A percentile compares a stretch with the other conserved stretches of the same genome.
Conservation (phyloP, 2,113 vertebrate genomes). For the Chaenogobius annularis region DNA sequence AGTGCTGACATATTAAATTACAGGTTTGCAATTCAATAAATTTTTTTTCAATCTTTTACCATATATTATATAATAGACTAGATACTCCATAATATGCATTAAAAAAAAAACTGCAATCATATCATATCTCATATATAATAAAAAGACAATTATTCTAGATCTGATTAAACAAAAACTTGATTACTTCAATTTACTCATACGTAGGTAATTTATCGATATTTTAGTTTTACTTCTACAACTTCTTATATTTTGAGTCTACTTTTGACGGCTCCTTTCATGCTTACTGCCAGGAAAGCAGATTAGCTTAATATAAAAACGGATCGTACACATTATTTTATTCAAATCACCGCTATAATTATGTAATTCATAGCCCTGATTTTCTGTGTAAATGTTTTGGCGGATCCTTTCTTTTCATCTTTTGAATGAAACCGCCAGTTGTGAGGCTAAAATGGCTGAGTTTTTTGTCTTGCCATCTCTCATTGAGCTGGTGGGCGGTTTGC, state of each 20-base stretch:
- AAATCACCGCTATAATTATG: not conserved
- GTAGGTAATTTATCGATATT: not conserved
- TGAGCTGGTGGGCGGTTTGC: conserved; percentile 54
- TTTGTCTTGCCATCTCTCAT: conserved; percentile 22
- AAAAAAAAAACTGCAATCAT: too few relatives aligned
- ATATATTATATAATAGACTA: too few relatives aligned
- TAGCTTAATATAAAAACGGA: not conserved
- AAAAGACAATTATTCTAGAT: too few relatives aligned
- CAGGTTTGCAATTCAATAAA: too few relatives aligned
- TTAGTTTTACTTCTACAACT: not conserved
- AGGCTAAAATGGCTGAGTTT: conserved; percentile 24
- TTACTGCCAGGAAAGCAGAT: not conserved
- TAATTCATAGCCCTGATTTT: conserved; percentile 4
- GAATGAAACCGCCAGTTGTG: conserved; percentile 17
- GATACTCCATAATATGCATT: too few relatives aligned
- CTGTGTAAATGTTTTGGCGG: conserved; percentile 8
- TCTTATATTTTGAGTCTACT: not conserved
- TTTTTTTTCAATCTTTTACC: too few relatives aligned
- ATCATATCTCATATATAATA: too few relatives aligned
- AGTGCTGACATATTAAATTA: too few relatives aligned
- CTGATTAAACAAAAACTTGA: too few relatives aligned
- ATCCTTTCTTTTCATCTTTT: conserved; percentile 4
- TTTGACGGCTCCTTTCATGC: not conserved
- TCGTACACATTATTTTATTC: not conserved
- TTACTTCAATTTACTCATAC: too few relatives aligned